These are phyloP conservation scores for Stictonetta naevosa DNA, from an alignment of 2,113 vertebrate genomes.

Conservation along the genomic window DNA sequence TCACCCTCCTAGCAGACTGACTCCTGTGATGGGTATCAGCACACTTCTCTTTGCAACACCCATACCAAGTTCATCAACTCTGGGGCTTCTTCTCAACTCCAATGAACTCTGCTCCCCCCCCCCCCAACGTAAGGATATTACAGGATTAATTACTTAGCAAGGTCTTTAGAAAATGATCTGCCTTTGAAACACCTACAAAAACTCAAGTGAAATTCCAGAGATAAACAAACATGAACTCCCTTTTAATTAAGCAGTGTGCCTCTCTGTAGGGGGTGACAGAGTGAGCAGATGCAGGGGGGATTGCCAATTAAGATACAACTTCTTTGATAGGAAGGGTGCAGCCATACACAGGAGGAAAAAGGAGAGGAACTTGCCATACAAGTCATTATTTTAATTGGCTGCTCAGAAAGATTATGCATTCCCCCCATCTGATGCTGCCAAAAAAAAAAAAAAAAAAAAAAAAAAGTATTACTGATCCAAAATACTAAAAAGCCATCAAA, in stretches of 20 bases:
- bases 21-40: not conserved
- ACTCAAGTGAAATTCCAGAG: conserved; percentile 61
- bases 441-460: not conserved
- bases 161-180: not conserved
- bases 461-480: conserved; percentile 28
- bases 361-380: conserved; percentile 48
- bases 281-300: conserved; percentile 52
- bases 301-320: conserved; percentile 74
- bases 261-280: conserved; percentile 29
- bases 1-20: not conserved
- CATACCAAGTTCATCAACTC: not conserved
- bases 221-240: conserved; percentile 68
- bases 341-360: conserved; percentile 46
- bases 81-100: not conserved
- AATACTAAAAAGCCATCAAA: conserved; percentile 45
- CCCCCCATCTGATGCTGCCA: conserved; percentile 38
- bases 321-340: conserved; percentile 67
- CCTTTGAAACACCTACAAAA: conserved; percentile 59
- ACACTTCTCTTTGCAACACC: not conserved
- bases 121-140: not conserved
- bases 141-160: conserved; percentile 41
- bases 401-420: conserved; percentile 52
- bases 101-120: not conserved
- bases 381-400: conserved; percentile 75
- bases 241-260: conserved; percentile 63